Conservation (phyloP, 2,888 invertebrate species). For the Alentia gelatinosa region DNA sequence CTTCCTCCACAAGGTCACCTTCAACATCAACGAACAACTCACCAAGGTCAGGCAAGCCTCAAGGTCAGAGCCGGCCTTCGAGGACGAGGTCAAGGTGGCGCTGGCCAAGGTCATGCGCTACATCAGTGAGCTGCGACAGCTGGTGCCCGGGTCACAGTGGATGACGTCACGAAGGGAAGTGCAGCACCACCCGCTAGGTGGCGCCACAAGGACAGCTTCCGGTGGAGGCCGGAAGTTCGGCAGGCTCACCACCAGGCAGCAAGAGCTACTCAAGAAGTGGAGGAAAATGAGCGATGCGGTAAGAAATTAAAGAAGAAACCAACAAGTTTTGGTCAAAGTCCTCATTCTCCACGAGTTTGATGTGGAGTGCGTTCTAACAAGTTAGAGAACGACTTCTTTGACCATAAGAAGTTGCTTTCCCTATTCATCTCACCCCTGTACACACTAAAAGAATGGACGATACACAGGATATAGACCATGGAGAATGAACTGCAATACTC, state of each 20-base stretch:
- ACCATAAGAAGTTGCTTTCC: too few relatives aligned
- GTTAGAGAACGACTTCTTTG: too few relatives aligned
- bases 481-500: too few relatives aligned
- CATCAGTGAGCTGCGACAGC: background rate
- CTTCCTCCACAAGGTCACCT: constrained; percentile 55
- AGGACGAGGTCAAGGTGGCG: background rate
- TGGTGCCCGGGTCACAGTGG: background rate
- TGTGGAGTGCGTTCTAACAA: too few relatives aligned
- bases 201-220: background rate
- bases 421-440: too few relatives aligned
- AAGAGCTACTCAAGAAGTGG: constrained; percentile 44
- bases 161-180: background rate
- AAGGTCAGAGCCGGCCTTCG: background rate
- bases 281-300: constrained; percentile 39
- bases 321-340: too few relatives aligned
- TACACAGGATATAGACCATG: too few relatives aligned
- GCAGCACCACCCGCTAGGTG: background rate
- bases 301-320: too few relatives aligned
- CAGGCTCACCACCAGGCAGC: constrained; percentile 20
- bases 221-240: background rate
- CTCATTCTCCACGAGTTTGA: too few relatives aligned
- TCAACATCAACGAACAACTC: constrained; percentile 40
- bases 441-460: too few relatives aligned
- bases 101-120: constrained; percentile 49
- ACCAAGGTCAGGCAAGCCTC: background rate